phyloP scores from a whole-genome alignment of 2,113 vertebrate genomes.

The Fregata magnificens region DNA sequence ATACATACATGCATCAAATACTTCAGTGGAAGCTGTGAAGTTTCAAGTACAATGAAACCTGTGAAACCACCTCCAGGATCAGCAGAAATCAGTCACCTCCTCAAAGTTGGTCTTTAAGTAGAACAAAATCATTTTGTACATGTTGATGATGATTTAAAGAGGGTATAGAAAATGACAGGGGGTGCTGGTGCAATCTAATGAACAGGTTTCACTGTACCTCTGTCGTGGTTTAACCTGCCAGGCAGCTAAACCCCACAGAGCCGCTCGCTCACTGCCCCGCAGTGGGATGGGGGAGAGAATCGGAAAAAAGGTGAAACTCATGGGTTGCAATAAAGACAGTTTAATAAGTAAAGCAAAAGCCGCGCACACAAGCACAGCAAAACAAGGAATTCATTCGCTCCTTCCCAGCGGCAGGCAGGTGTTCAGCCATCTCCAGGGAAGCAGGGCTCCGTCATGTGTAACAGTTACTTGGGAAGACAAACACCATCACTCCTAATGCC shows the following conservation, averaged over 20 bases:
- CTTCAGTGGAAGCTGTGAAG: conserved; percentile 61
- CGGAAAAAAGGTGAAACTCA: background rate
- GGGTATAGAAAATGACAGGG: background rate
- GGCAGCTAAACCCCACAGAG: background rate
- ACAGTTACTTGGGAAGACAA: background rate
- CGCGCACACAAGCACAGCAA: rapidly evolving
- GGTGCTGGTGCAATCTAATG: background rate
- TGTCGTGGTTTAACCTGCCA: background rate
- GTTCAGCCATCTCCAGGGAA: background rate
- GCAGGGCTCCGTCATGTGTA: background rate
- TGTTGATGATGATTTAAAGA: background rate
- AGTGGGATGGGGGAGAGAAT: background rate
- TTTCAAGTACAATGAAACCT: conserved; percentile 70
- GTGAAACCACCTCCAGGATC: conserved; percentile 68
- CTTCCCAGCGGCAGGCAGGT: background rate
- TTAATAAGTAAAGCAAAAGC: background rate
- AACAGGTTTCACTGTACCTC: background rate
- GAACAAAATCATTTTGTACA: conserved; percentile 37
- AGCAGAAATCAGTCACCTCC: conserved; percentile 60
- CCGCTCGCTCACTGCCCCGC: background rate
- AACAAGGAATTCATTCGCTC: background rate
- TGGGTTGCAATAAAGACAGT: background rate
- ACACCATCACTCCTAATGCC: background rate
- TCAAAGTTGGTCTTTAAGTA: conserved; percentile 35
- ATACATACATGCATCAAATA: conserved; percentile 30